Evolutionary conservation across 1,140 invertebrate genomes (phyloP), one percentile per base, ranked within the genome.

Genomic region (Oppia nitens): DNA sequence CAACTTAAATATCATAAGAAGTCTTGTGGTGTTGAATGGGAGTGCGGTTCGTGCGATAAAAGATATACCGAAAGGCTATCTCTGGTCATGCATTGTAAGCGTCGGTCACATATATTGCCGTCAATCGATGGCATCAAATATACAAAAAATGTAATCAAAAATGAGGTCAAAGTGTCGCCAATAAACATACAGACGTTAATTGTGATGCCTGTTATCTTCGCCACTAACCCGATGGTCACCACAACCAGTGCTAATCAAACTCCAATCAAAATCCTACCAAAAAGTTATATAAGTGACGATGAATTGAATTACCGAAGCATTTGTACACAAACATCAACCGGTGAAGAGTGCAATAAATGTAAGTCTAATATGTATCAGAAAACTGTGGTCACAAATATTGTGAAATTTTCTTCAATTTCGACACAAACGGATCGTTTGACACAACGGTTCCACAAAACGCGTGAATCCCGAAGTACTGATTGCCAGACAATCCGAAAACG

Each of bases 1-100:
- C 60, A 62, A 27, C 29, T 62, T 47, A 59, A 53, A 49, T 54
- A 58, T 59, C 60, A 62, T 23, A 11, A 21, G 12, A 62, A 62
- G 49, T 53, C 23, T 21, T 62, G 60, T 50, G 60, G 60, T 26
- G 17, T 25, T 23, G 14, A 53, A 20, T 59, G 60, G 45, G 26
- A 25, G 20, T 62, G 60, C 28, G 21, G 21, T 48, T 25, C 49
- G 4, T 62, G 60, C 54, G 28, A 25, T 14, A 62, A 62, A 29
- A 17, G 21, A n/a, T 62, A 62, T 40, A 27, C 14, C 20, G 57
- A 59, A 45, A 47, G 58, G 25, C 51, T 51, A 21, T 59, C 55
- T 12, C 25, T 62, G 2, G 25, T 59, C 11, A 62, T 32, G 20
- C 60, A 62, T 40, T 62, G 60, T 58, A 62, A 60, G 45, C 49